A percentile compares a stretch with the other conserved stretches of the same genome.
phyloP scores from a whole-genome alignment of 2,888 invertebrate species.

The Conus canariensis region DNA sequence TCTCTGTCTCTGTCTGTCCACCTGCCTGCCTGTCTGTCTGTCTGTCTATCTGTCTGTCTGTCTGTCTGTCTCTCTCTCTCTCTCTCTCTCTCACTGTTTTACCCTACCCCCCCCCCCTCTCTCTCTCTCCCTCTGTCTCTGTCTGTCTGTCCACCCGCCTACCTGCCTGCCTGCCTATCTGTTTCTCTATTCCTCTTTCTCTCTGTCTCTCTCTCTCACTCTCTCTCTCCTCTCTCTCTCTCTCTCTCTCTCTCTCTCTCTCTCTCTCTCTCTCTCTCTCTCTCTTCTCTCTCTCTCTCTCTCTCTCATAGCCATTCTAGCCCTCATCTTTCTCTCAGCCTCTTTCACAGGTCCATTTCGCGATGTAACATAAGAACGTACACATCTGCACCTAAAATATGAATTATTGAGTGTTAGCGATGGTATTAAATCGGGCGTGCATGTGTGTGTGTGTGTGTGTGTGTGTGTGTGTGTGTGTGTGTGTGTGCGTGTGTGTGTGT shows the following conservation, averaged over 20 bases:
- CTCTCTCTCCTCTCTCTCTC: neutral
- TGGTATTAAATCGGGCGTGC: no score
- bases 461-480: no score
- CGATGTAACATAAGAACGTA: no score
- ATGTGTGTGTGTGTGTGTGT: no score
- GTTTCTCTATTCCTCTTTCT: neutral
- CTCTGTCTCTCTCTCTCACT: neutral
- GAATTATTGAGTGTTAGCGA: no score
- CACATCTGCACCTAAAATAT: no score
- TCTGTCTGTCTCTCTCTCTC: neutral
- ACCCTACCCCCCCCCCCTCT: neutral
- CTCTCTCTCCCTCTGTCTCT: neutral
- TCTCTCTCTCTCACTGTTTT: neutral
- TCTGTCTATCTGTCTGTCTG: neutral
- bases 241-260: neutral
- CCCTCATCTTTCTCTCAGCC: neutral
- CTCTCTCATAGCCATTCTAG: neutral
- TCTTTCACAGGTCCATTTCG: neutral
- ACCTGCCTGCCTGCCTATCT: neutral
- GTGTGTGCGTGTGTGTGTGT: no score
- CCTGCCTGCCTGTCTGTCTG: neutral
- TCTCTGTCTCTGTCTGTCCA: neutral
- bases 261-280: conserved; percentile 8
- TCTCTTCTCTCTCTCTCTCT: conserved; percentile 9
- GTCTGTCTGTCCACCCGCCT: neutral